Conservation (phyloP, 2,797 vertebrate species). For the Bovichtus variegatus region DNA sequence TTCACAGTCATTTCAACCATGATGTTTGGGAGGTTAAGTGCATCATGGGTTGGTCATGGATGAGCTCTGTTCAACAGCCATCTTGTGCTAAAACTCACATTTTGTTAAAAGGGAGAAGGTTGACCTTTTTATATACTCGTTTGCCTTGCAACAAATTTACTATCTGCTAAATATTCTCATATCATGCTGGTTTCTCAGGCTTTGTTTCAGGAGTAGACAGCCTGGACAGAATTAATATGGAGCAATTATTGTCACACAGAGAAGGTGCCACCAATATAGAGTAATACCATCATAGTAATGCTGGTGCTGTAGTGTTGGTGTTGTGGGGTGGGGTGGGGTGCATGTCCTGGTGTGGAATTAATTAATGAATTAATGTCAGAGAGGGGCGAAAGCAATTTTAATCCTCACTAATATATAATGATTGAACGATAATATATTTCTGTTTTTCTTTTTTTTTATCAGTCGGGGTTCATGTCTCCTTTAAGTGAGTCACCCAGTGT, state of each 20-base stretch:
- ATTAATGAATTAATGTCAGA: slow-evolving; percentile 1
- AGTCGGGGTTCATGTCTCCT: neutral
- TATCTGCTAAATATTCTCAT: slow-evolving; percentile 58
- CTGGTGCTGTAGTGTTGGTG: slow-evolving; percentile 34
- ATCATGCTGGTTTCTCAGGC: slow-evolving; percentile 44
- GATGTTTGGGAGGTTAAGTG: slow-evolving; percentile 5
- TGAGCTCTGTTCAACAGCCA: slow-evolving; percentile 46
- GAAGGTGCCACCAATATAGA: slow-evolving; percentile 12
- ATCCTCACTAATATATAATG: neutral
- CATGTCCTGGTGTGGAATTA: slow-evolving; percentile 1
- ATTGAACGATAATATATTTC: neutral
- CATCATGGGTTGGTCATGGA: slow-evolving; percentile 41
- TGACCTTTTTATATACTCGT: slow-evolving; percentile 57
- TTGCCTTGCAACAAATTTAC: slow-evolving; percentile 65
- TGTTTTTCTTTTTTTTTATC: neutral
- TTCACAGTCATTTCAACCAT: slow-evolving; percentile 28
- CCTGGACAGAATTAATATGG: slow-evolving; percentile 30
- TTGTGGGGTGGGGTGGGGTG: no score
- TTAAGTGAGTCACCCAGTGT: slow-evolving; percentile 7
- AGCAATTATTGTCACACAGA: slow-evolving; percentile 20
- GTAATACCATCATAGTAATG: slow-evolving; percentile 15
- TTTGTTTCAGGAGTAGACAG: slow-evolving; percentile 38
- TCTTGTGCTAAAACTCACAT: slow-evolving; percentile 50
- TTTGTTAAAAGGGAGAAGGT: slow-evolving; percentile 40
- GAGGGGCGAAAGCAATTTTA: slow-evolving; percentile 14